A percentile compares a stretch with the other conserved stretches of the same genome.
phyloP scores from a whole-genome alignment of 37 sponge, comb jelly and placozoan species.

The Mnemiopsis leidyi region DNA sequence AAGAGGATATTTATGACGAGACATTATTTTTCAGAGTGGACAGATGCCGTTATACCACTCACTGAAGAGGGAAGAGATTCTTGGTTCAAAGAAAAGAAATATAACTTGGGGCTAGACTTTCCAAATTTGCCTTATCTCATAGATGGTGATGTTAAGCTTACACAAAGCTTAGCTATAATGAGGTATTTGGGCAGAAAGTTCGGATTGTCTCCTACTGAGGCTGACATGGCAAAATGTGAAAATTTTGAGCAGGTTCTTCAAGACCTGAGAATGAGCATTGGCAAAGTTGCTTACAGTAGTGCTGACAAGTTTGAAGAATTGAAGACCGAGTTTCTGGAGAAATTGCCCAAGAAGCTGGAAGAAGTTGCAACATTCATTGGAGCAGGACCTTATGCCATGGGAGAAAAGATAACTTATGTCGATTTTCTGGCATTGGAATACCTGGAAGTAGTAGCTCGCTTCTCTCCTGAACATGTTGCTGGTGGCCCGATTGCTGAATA shows the following conservation, averaged over 20 bases:
- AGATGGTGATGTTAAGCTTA: constrained; percentile 56
- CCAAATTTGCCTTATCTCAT: constrained; percentile 50
- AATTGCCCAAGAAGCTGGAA: background rate
- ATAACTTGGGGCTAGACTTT: constrained; percentile 18
- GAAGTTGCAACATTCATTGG: background rate
- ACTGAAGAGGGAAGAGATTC: background rate
- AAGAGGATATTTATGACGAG: no score
- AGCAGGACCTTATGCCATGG: constrained; percentile 1
- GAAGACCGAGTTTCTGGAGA: background rate
- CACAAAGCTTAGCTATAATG: constrained; percentile 17
- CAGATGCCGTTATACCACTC: background rate
- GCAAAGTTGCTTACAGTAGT: background rate
- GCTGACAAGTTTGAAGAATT: background rate
- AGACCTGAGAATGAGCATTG: background rate
- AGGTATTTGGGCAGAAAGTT: constrained; percentile 55
- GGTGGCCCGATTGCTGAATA: background rate
- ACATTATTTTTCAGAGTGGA: constrained; percentile 5
- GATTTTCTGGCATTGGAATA: constrained; percentile 59
- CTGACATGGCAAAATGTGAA: background rate
- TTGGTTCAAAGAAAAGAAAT: constrained; percentile 5
- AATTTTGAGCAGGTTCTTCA: background rate
- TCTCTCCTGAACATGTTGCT: constrained; percentile 4
- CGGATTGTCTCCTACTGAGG: background rate
- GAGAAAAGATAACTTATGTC: background rate
- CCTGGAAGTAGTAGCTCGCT: background rate